Base-by-base conservation (phyloP, 2,113 vertebrate genomes). In the Mixornis gularis region DNA sequence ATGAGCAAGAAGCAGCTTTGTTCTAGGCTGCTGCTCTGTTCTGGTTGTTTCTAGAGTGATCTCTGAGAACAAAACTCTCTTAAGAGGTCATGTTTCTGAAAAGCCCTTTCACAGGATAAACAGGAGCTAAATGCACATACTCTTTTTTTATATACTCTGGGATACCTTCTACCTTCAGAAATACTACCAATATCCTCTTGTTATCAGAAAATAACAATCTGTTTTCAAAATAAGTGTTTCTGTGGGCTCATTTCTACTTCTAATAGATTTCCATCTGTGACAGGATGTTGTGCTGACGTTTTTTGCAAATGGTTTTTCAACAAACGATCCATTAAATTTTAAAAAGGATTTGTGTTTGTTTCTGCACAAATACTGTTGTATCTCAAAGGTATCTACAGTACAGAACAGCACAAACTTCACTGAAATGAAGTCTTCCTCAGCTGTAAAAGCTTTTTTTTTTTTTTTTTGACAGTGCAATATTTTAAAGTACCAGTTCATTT, bases 11-110 rank as follows among this genome's bases (percentile, higher is more conserved):
- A 93, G 60, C 71, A 87, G 87, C 89, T 88, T 43, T 85, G 38
- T 79, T 51, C 85, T 90, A 92, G 79, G 92, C 85, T 90, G 87
- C 59, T 82, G 63, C 85, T 92, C 84, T 89, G 60, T 82, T 85
- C 85, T 92, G 92, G 60, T 36, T 87, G n/a, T 87, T 96, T 97
- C 91, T 89, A 55, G 81, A 95, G 82, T n/a, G 30, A 78, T 62
- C 83, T 95, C 74, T 87, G 65, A 63, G 95, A 92, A 81, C 22
- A 82, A 68, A 81, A 69, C 86, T 93, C 69, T 29, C 49, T 85
- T 83, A 51, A 58, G 34, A 77, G 49, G 38, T 6, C 79, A 34
- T 18, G 21, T 25, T 41, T 19, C 73, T 30, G 49, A 85, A 93
- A 83, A 87, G 17, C 32, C 74, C 95, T 74, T 72, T 74, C 87